Conservation (phyloP, 2,113 vertebrate species). For the Lophotis ruficrista region DNA sequence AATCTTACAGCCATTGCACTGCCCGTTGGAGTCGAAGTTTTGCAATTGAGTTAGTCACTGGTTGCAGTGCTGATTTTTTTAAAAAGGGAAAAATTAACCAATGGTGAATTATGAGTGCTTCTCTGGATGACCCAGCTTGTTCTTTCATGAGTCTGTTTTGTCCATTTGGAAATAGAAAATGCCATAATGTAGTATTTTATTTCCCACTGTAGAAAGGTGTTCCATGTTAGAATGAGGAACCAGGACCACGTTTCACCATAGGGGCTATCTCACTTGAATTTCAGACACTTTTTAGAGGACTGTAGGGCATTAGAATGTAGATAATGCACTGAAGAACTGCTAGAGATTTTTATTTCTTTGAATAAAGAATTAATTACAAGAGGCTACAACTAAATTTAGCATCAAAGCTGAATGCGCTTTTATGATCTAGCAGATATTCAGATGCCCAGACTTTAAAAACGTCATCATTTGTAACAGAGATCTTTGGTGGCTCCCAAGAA, state of each 20-base stretch:
- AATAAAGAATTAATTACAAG: neutral
- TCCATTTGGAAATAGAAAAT: neutral
- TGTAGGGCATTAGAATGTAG: neutral
- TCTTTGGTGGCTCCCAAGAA: neutral
- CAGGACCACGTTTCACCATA: neutral
- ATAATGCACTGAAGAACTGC: neutral
- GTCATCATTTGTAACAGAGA: neutral
- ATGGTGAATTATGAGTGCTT: neutral
- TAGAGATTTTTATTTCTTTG: neutral
- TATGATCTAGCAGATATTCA: neutral
- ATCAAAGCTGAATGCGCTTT: neutral
- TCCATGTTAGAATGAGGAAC: neutral
- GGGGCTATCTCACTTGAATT: neutral
- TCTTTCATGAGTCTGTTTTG: neutral
- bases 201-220: neutral
- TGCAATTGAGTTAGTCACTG: constrained; percentile 1
- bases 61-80: neutral
- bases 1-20: neutral
- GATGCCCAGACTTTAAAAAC: neutral
- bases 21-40: neutral
- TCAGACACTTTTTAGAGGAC: neutral
- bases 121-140: neutral
- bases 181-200: neutral
- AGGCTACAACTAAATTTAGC: neutral
- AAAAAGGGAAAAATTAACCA: neutral